Evolutionary conservation across 2,888 invertebrate genomes (phyloP).

Genomic region (Drosophila sordidula): DNA sequence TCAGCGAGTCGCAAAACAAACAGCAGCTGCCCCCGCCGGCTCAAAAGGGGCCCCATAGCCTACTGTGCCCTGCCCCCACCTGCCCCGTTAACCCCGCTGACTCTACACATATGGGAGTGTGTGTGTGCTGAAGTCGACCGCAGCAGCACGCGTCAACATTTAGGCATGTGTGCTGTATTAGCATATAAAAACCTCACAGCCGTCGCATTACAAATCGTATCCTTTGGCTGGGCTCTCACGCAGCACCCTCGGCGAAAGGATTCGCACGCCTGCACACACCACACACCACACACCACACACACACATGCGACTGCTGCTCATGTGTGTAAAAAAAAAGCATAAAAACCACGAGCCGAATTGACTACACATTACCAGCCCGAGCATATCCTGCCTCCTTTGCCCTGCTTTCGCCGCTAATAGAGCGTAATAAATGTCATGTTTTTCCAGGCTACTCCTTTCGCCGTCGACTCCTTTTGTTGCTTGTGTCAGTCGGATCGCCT

Average conservation of each 20-base stretch:
- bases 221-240: slow-evolving; percentile 8
- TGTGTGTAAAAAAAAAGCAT: slow-evolving; percentile 53
- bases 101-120: slow-evolving; percentile 23
- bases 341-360: slow-evolving; percentile 50
- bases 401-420: slow-evolving; percentile 66
- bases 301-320: slow-evolving; percentile 25
- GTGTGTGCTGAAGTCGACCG: slow-evolving; percentile 48
- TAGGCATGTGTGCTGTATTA: slow-evolving; percentile 65
- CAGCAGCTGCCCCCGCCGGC: slow-evolving; percentile 28
- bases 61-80: background rate
- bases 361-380: slow-evolving; percentile 53
- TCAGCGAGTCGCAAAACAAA: slow-evolving; percentile 56
- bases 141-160: slow-evolving; percentile 75
- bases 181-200: slow-evolving; percentile 65
- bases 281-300: slow-evolving; percentile 12
- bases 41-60: background rate
- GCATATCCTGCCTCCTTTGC: slow-evolving; percentile 36
- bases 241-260: slow-evolving; percentile 65
- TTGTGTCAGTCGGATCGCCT: too few species aligned
- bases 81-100: slow-evolving; percentile 3
- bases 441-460: slow-evolving; percentile 65
- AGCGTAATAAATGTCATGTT: slow-evolving; percentile 82
- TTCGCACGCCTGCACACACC: slow-evolving; percentile 74
- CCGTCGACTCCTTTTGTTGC: background rate
- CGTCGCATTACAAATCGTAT: slow-evolving; percentile 66